phyloP scores from a whole-genome alignment of 2,113 vertebrate genomes.

The Mugil cephalus region DNA sequence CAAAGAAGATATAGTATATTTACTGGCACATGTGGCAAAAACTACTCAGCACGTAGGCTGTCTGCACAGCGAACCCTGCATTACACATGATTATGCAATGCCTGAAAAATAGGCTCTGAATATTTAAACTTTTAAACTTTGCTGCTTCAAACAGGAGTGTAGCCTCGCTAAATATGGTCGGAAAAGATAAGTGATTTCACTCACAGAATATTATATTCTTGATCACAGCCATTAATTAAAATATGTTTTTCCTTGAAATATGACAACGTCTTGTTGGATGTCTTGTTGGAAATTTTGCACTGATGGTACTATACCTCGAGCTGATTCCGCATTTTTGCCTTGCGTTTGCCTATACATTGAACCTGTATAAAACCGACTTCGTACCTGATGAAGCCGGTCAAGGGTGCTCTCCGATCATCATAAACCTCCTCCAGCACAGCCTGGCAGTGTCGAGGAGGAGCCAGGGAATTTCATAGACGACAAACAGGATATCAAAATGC shows the following conservation, averaged over 20 bases:
- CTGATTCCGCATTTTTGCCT: constrained; percentile 64
- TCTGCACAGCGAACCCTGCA: constrained; percentile 3
- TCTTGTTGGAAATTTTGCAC: no score
- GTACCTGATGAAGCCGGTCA: constrained; percentile 74
- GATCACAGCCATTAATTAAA: background rate
- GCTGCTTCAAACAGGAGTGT: background rate
- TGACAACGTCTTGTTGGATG: constrained; percentile 4
- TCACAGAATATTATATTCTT: background rate
- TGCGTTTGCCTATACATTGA: constrained; percentile 11
- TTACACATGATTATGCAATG: background rate
- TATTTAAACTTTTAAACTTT: constrained; percentile 4
- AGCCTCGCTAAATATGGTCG: background rate
- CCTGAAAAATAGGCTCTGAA: constrained; percentile 18
- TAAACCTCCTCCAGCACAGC: constrained; percentile 56
- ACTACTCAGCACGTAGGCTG: background rate
- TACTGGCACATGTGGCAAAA: constrained; percentile 43
- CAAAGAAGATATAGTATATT: background rate
- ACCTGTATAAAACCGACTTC: constrained; percentile 65
- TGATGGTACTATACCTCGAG: constrained; percentile 31
- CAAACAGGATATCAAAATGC: constrained; percentile 42
- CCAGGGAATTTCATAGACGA: constrained; percentile 22
- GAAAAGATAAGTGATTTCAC: no score
- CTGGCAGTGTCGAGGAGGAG: constrained; percentile 41
- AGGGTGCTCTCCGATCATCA: constrained; percentile 52
- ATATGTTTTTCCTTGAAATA: background rate